A percentile compares a stretch with the other conserved stretches of the same genome.
phyloP scores from a whole-genome alignment of 1,140 invertebrate genomes.

The Ruditapes philippinarum region DNA sequence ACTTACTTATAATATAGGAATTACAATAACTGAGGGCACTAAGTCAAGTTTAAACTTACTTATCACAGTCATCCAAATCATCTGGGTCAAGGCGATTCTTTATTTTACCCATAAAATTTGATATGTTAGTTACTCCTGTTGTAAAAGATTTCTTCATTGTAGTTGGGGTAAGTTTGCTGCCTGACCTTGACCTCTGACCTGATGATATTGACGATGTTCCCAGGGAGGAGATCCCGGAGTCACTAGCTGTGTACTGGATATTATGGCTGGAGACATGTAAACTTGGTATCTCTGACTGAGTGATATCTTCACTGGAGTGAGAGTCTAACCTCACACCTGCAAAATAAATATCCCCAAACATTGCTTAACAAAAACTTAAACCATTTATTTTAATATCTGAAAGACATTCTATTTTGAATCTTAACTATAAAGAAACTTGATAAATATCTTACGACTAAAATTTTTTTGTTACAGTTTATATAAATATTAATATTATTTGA shows the following conservation, averaged over 20 bases:
- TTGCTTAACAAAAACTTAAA: no score
- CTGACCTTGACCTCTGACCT: slow-evolving; percentile 60
- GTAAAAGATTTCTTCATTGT: slow-evolving; percentile 82
- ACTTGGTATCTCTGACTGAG: background rate
- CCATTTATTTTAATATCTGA: no score
- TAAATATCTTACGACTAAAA: no score
- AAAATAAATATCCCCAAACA: no score
- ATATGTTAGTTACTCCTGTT: slow-evolving; percentile 79
- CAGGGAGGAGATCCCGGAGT: slow-evolving; percentile 67
- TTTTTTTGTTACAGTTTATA: no score
- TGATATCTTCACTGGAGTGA: slow-evolving; percentile 47
- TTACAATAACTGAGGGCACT: no score
- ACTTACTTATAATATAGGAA: no score
- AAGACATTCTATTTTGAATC: no score
- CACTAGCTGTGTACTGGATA: slow-evolving; percentile 53
- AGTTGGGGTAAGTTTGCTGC: slow-evolving; percentile 60
- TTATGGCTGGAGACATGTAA: background rate
- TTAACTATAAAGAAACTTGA: no score
- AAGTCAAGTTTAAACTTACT: background rate
- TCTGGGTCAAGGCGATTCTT: slow-evolving; percentile 81
- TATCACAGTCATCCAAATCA: slow-evolving; percentile 79
- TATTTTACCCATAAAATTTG: slow-evolving; percentile 81
- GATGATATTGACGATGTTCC: background rate
- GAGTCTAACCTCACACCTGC: slow-evolving; percentile 43
- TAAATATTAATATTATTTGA: no score